Base-by-base conservation (phyloP, 2,113 vertebrate species). In the Hemichromis elongatus region DNA sequence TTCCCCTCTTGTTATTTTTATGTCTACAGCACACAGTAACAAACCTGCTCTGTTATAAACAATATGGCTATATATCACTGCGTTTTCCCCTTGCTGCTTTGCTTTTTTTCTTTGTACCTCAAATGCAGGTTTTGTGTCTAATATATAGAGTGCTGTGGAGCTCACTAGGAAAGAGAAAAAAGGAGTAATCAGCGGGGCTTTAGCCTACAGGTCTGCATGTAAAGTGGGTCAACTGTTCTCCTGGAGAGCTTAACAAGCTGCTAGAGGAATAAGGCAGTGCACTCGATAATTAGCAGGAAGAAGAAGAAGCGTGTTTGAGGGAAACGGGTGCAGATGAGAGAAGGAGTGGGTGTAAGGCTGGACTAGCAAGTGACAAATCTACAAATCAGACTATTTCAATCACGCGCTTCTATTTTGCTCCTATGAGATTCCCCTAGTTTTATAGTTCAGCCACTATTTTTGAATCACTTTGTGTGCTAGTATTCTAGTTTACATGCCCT, bases 181-280 rank as follows among this genome's bases (percentile, higher is more conserved):
- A 88, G 81, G 84, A 91, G 91, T 84, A 77, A 79, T 91, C 85
- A 89, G 89, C 56, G 61, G 89, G 86, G 86, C 85, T 92, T 91
- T 86, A 89, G 91, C 85, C 92, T 79, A 59, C 86, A 90, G 89
- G 92, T 92, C 83, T 92, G 73, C 88, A 82, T 88, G 90, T 90
- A 95, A 96, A 96, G 92, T 96, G 95, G 95, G 95, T 96, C 96
- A 96, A 91, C 94, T 88, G 55, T 86, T 90, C 92, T 96, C 94
- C 93, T 94, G 86, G 84, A 95, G 92, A 95, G 94, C 93, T 94
- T 93, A 86, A 93, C 91, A 90, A 93, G 94, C 93, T 93, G 93
- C 86, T 83, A 70, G 91, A 92, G 84, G 93, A 95, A 95, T 92
- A 92, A 95, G 88, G 93, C 85, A 89, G 90, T 77, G 66, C 93